These are phyloP conservation scores for Coracias cyanogaster DNA, from an alignment of 2,797 vertebrate species.

Conservation along the genomic window DNA sequence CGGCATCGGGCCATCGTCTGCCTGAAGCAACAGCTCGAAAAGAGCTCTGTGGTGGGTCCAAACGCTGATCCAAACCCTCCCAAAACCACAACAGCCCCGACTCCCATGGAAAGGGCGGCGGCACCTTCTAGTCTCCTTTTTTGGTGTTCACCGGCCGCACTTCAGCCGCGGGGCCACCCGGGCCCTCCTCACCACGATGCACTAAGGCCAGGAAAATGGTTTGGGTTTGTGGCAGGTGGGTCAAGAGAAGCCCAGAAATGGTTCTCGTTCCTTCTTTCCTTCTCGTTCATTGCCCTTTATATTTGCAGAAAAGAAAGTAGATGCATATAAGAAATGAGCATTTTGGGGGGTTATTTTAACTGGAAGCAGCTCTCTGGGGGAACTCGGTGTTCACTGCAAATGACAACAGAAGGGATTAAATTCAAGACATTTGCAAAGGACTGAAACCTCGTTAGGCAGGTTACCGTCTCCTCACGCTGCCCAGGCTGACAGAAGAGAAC, in stretches of 20 bases:
- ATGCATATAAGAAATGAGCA: not conserved
- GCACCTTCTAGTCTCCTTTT: not conserved
- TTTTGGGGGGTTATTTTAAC: not conserved
- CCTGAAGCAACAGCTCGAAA: not conserved
- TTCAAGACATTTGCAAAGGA: not conserved
- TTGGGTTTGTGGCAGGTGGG: not conserved
- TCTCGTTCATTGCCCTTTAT: not conserved
- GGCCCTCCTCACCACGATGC: not conserved
- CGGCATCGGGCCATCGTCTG: accelerated
- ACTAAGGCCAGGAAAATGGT: not conserved
- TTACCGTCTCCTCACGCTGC: not conserved
- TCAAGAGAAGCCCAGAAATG: not conserved
- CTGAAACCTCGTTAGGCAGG: not conserved
- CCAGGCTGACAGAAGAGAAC: not conserved
- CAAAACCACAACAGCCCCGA: not conserved
- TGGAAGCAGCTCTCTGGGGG: not conserved
- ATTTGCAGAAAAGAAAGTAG: not conserved
- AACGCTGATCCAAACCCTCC: too few species aligned
- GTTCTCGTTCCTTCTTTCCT: not conserved
- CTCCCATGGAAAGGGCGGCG: not conserved
- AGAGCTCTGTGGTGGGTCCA: too few species aligned
- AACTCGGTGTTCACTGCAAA: not conserved
- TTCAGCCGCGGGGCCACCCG: not conserved
- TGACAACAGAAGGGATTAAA: not conserved
- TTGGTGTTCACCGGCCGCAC: too few species aligned